Percentiles rank a stretch among this genome's conserved stretches.
Evolutionary conservation across 2,797 vertebrate genomes (phyloP).

Genomic region (Balearica regulorum): DNA sequence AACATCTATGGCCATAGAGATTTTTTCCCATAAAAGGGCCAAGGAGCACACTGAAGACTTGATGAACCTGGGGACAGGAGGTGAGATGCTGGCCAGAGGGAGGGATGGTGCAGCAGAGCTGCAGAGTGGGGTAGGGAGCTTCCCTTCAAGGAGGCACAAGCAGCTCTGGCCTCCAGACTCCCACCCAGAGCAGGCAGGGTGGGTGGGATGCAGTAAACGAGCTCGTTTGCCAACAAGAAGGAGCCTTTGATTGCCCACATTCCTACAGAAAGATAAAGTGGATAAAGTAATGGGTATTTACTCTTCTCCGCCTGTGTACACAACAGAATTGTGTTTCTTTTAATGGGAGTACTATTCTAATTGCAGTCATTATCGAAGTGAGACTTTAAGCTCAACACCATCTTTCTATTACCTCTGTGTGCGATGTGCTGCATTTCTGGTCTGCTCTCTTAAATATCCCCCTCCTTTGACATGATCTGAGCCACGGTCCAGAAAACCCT

Average conservation of each 20-base stretch:
- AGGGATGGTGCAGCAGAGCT: neutral
- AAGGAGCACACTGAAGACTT: accelerated
- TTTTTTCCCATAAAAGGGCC: neutral
- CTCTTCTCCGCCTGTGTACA: slow-evolving; percentile 32
- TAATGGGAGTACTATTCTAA: slow-evolving; percentile 30
- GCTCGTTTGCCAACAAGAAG: neutral
- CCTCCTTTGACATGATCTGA: neutral
- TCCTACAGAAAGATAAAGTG: neutral
- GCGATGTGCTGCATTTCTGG: neutral
- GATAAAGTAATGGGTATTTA: slow-evolving; percentile 59
- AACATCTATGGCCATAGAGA: neutral
- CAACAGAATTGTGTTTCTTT: neutral
- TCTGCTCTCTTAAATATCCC: neutral
- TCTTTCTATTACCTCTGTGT: neutral
- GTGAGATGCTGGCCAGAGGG: neutral
- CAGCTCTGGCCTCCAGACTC: neutral
- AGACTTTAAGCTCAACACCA: neutral
- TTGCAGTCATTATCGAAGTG: slow-evolving; percentile 25
- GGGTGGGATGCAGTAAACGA: neutral
- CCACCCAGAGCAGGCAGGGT: neutral
- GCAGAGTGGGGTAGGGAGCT: neutral
- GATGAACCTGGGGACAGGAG: neutral
- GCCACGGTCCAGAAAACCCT: accelerated
- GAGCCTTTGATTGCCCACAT: neutral
- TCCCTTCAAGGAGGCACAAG: neutral